Evolutionary conservation across 2,888 invertebrate genomes (phyloP), one percentile per base, ranked within the genome.

Genomic region (Lithosia quadra): DNA sequence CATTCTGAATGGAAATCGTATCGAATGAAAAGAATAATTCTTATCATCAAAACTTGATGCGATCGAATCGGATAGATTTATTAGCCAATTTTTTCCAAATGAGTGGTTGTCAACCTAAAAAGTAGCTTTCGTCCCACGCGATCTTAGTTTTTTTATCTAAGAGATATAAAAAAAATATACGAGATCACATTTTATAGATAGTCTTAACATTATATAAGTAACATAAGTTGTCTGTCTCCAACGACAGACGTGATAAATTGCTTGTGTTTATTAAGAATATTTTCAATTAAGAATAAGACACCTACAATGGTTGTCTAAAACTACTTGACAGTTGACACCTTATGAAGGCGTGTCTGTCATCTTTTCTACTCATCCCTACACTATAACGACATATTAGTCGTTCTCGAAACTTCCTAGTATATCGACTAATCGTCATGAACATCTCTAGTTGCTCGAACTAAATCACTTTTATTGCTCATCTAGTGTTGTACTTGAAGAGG

Each of bases 151-250:
- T 87, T 87, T 85, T 82, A 90, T 83, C 89, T 91, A 91, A 82
- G 81, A 85, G 76, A 79, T 79, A 81, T 78, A 75, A 85, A 83
- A 84, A 84, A 86, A 86, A 86, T 83, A 87, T 81, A 84, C 88
- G 88, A 91, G 92, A 93, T 93, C 93, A 93, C 93, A 92, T 89
- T 90, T 86, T 84, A 83, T 86, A 86, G 83, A 87, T 86, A 88
- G 84, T 82, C 84, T 79, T 82, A 80, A 77, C 74, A 72, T 77
- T 80, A 73, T 68, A 75, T 76, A 80, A 74, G 74, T 82, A n/a
- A n/a, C n/a, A n/a, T n/a, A 76, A 72, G 60, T 77, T 77, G 64
- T 71, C 80, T 76, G 75, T 79, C 82, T 82, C 63, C 79, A 75
- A 79, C 74, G 75, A 81, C 82, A 85, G 86, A 84, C 81, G 76